Conservation (phyloP, 2,888 invertebrate species). For the Heliconius sara region DNA sequence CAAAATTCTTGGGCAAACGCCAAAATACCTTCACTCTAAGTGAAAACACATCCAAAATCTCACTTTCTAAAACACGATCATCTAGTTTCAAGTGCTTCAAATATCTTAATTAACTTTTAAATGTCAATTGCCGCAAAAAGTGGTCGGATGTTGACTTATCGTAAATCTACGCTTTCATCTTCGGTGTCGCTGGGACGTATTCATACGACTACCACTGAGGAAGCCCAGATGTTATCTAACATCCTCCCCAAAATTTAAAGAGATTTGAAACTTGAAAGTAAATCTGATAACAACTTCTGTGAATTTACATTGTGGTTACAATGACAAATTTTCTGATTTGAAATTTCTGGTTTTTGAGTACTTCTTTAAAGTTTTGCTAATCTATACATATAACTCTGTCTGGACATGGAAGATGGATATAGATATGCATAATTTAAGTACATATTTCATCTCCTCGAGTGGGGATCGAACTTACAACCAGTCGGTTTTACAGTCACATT, state of each 20-base stretch:
- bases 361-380: background rate
- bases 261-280: conserved; percentile 7
- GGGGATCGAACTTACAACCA: too few relatives aligned
- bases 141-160: conserved; percentile 43
- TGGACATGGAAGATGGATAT: too few relatives aligned
- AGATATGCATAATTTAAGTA: too few relatives aligned
- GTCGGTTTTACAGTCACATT: too few relatives aligned
- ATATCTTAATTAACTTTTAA: conserved; percentile 49
- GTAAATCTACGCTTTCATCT: conserved; percentile 45
- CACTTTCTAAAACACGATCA: conserved; percentile 54
- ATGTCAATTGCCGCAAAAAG: conserved; percentile 48
- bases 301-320: conserved; percentile 9
- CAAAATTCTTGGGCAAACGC: conserved; percentile 29
- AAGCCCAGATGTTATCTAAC: conserved; percentile 18
- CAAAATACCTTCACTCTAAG: conserved; percentile 38
- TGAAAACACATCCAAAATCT: conserved; percentile 32
- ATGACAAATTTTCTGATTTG: background rate
- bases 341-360: background rate
- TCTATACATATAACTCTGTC: background rate
- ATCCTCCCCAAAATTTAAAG: conserved; percentile 16
- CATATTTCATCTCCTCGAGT: too few relatives aligned
- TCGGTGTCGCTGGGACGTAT: conserved; percentile 24
- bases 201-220: conserved; percentile 13
- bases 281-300: conserved; percentile 18
- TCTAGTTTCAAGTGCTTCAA: conserved; percentile 39